Percentiles rank a stretch among this genome's conserved stretches.
Conservation (phyloP, 2,797 vertebrate species). For the Thalassophryne amazonica region DNA sequence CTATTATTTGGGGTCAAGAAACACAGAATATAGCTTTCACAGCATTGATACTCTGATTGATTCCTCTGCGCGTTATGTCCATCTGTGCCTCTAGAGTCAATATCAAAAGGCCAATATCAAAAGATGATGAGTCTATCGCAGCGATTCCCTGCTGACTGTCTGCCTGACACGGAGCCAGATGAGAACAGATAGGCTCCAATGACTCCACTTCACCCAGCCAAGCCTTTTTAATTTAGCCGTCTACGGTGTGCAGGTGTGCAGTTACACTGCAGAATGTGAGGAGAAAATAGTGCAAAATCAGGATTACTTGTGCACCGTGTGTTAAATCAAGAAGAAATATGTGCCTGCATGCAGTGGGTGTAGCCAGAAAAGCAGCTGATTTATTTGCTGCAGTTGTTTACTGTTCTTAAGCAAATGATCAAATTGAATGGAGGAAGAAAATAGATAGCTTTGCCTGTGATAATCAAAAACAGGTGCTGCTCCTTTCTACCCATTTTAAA, state of each 20-base stretch:
- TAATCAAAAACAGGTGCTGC: not conserved
- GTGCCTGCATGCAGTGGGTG: not conserved
- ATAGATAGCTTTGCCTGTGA: not conserved
- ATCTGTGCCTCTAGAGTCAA: slow-evolving; percentile 39
- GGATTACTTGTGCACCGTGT: not conserved
- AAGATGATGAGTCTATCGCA: slow-evolving; percentile 49
- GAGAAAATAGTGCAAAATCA: slow-evolving; percentile 6
- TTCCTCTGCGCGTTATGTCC: slow-evolving; percentile 5
- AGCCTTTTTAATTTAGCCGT: slow-evolving; percentile 11
- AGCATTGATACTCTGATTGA: slow-evolving; percentile 17
- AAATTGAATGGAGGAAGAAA: not conserved
- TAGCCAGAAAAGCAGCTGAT: not conserved
- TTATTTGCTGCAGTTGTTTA: not conserved
- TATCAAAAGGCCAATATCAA: slow-evolving; percentile 30
- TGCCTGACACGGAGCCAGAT: slow-evolving; percentile 40
- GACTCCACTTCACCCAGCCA: slow-evolving; percentile 24
- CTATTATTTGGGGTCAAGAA: slow-evolving; percentile 17
- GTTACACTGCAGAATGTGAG: not conserved
- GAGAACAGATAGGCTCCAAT: slow-evolving; percentile 29
- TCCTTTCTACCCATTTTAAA: slow-evolving; percentile 14
- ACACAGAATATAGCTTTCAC: not conserved
- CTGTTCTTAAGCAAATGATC: not conserved
- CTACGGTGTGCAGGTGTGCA: slow-evolving; percentile 1
- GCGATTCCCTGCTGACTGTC: slow-evolving; percentile 39
- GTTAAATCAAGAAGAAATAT: not conserved